Evolutionary conservation across 2,797 vertebrate species (phyloP).

Genomic region (Eleutherodactylus coqui): DNA sequence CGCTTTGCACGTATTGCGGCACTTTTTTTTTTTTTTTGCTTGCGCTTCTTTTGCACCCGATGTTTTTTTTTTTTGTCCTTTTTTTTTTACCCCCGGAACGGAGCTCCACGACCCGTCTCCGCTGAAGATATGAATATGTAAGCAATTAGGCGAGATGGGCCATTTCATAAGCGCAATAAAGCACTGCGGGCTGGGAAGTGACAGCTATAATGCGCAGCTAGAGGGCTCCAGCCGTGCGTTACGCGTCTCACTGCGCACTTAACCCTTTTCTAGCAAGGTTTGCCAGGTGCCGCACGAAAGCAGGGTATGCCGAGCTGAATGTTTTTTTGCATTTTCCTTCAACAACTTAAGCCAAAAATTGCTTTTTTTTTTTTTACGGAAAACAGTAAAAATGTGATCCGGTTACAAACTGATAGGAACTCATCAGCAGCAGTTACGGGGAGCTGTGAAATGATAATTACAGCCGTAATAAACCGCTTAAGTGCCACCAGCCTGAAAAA

Average conservation of each 20-base stretch:
- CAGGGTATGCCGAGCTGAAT: no score
- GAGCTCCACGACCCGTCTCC: background rate
- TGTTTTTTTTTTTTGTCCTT: background rate
- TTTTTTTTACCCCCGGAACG: conserved; percentile 21
- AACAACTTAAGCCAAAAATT: no score
- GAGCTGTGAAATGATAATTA: no score
- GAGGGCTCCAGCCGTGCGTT: conserved; percentile 42
- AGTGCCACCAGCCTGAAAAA: no score
- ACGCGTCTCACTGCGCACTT: conserved; percentile 33
- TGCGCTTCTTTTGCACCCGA: background rate
- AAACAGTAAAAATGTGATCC: no score
- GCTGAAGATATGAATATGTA: conserved; percentile 31
- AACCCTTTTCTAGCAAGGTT: conserved; percentile 8
- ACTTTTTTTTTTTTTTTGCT: no score
- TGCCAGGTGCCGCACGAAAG: background rate
- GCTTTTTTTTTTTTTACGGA: no score
- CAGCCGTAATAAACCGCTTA: no score
- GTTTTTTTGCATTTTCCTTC: no score
- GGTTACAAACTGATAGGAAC: no score
- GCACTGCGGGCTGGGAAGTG: conserved; percentile 29
- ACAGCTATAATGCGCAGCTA: conserved; percentile 43
- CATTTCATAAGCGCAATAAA: conserved; percentile 56
- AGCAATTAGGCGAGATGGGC: conserved; percentile 52
- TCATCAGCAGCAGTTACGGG: no score
- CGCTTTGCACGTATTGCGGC: background rate